Base-by-base conservation (phyloP, 2,113 vertebrate genomes). In the Salvelinus fontinalis region DNA sequence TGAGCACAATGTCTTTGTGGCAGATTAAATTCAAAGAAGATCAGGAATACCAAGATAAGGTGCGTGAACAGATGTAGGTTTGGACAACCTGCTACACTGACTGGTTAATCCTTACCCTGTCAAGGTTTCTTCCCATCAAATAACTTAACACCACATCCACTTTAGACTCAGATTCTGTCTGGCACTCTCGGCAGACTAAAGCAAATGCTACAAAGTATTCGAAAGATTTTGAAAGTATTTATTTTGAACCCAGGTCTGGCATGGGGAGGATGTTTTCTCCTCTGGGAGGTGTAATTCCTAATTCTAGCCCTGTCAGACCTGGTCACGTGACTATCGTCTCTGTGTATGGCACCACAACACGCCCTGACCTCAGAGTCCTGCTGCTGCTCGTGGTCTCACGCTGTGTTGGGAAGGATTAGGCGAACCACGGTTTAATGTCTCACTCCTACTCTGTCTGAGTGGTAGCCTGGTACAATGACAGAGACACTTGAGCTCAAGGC, bases 251-350 rank as follows among this genome's bases (percentile, higher is more conserved):
- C 51, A 5, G 16, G 51, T 44, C 16, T 54, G 16, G 51, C 51
- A 1, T 16, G 14, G 4, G 5, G 7, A 16, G n/a, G 16, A 8
- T n/a, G n/a, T 8, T 62, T 13, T 62, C 2, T 3, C 3, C n/a
- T 16, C 69, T 62, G 54, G 48, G 51, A n/a, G 12, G 12, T 54
- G 70, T 67, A 76, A 76, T 70, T 67, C 31, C 20, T 67, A 79
- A 76, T 79, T 77, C 57, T 59, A 57, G 70, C 48, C 64, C 13
- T 71, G 74, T 83, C 67, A 24, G 18, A 62, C 65, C 49, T 48
- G 51, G 34, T 34, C 24, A 22, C 20, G 39, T 44, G 39, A 44
- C 39, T 44, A 44, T 12, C 39, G 44, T 26, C 73, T 72, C 57
- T 62, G 71, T 73, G 5, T 60, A 31, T 29, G 48, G 39, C 18